Percentiles rank a stretch among this genome's conserved stretches.
phyloP scores from a whole-genome alignment of 2,113 vertebrate species.

The Gnathonemus longibarbis region DNA sequence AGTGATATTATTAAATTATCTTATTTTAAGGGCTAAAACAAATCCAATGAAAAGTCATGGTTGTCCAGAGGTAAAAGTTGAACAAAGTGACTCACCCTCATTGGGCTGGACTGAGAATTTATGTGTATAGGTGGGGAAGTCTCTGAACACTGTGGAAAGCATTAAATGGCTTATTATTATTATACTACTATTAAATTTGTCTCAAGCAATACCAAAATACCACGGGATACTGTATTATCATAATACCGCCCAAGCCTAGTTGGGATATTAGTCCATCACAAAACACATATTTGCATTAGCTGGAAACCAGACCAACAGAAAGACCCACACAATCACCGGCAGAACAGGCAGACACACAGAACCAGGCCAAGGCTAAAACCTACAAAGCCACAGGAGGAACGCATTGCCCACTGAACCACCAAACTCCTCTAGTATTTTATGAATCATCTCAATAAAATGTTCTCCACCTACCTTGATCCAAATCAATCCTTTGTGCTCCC shows the following conservation, averaged over 20 bases:
- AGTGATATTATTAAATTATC: not conserved
- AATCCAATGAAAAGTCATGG: not conserved
- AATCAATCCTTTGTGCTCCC: not conserved
- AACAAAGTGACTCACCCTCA: not conserved
- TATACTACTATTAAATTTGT: not conserved
- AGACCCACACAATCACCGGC: no score
- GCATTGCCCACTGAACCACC: no score
- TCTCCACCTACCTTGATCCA: not conserved
- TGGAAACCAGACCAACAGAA: no score
- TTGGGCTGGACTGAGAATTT: conserved; percentile 51
- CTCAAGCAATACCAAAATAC: no score
- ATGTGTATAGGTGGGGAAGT: conserved; percentile 52
- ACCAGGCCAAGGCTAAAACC: no score
- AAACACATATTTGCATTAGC: no score
- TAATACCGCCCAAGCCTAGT: no score
- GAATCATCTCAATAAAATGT: not conserved
- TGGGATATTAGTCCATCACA: no score
- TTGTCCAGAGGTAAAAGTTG: not conserved
- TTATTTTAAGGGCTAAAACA: not conserved
- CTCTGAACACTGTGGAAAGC: conserved; percentile 69
- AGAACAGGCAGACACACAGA: no score
- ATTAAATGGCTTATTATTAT: not conserved
- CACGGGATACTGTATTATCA: no score
- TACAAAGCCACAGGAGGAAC: no score
- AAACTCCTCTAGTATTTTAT: no score